These are phyloP conservation scores for Brenthis ino DNA, from an alignment of 2,888 invertebrate genomes.

Conservation along the genomic window DNA sequence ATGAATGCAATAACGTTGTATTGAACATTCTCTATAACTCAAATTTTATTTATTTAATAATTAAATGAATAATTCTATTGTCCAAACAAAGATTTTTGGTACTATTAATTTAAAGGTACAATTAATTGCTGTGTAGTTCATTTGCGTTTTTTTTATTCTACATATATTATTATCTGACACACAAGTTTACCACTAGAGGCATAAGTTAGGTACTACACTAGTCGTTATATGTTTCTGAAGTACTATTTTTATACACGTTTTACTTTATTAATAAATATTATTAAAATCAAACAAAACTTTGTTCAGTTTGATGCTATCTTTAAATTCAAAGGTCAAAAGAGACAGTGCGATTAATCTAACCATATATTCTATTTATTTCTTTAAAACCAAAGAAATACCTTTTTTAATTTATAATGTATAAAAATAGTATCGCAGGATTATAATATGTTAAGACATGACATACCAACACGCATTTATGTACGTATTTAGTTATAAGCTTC, in stretches of 20 bases:
- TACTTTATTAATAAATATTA: background rate
- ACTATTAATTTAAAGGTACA: too few relatives aligned
- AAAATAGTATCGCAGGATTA: slow-evolving; percentile 49
- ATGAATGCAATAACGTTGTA: too few relatives aligned
- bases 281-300: background rate
- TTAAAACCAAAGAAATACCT: slow-evolving; percentile 12
- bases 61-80: too few relatives aligned
- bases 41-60: too few relatives aligned
- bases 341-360: too few relatives aligned
- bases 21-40: too few relatives aligned
- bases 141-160: too few relatives aligned
- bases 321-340: too few relatives aligned
- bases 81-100: too few relatives aligned
- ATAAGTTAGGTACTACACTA: slow-evolving; percentile 41
- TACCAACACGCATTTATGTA: slow-evolving; percentile 70
- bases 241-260: slow-evolving; percentile 39
- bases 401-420: slow-evolving; percentile 35
- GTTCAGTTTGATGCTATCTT: too few relatives aligned
- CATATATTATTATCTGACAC: background rate
- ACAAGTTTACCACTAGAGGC: slow-evolving; percentile 26
- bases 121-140: too few relatives aligned
- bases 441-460: slow-evolving; percentile 56
- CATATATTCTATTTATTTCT: too few relatives aligned
- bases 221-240: slow-evolving; percentile 35
- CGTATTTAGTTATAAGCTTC: slow-evolving; percentile 52